Percentiles rank a stretch among this genome's conserved stretches.
Evolutionary conservation across 2,113 vertebrate species (phyloP).

Genomic region (Pterophyllum scalare): DNA sequence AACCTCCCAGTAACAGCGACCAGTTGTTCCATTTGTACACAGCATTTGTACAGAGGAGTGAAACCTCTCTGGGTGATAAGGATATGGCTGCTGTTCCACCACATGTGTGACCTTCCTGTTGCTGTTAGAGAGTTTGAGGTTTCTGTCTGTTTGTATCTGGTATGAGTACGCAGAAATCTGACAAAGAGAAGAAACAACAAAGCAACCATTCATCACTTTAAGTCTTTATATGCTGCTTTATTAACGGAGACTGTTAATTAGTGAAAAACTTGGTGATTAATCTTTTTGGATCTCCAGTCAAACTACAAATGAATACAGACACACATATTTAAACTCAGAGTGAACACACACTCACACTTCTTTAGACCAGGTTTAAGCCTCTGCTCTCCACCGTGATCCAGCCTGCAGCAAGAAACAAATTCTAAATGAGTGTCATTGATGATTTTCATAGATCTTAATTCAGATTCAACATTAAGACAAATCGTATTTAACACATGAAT

Average conservation of each 20-base stretch:
- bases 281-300: background rate
- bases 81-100: background rate
- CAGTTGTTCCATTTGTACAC: background rate
- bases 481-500: too few relatives aligned
- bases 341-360: background rate
- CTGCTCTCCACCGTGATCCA: background rate
- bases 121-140: background rate
- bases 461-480: too few relatives aligned
- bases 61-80: background rate
- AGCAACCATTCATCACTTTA: too few relatives aligned
- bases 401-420: background rate
- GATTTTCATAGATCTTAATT: too few relatives aligned
- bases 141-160: background rate
- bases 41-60: background rate
- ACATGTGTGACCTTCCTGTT: background rate
- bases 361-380: background rate
- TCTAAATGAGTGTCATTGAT: background rate
- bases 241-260: accelerated
- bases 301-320: background rate
- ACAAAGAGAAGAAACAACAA: background rate
- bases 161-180: background rate
- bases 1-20: constrained; percentile 15
- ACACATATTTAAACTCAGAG: background rate
- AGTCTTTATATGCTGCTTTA: background rate
- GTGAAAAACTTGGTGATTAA: background rate